Evolutionary conservation across 2,888 invertebrate species (phyloP), one percentile per base, ranked within the genome.

Genomic region (Tenthredo notha): DNA sequence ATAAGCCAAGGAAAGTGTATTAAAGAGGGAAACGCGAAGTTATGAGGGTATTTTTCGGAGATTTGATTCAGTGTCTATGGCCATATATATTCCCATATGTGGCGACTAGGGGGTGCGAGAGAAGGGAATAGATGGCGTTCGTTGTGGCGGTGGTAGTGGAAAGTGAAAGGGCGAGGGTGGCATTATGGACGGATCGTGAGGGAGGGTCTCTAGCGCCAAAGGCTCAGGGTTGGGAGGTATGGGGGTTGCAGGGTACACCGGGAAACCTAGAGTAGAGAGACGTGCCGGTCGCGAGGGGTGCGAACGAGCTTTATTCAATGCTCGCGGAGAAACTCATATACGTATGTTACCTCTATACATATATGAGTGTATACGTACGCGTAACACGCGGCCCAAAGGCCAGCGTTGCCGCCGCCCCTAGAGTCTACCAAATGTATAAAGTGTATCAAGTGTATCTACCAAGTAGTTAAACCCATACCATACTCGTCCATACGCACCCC

Each of bases 261-360:
- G 40, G 54, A 74, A 74, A 74, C 72, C 72, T 74, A 74, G 72
- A 74, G 77, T 77, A 40, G 50, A 77, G 77, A 54, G 33, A 92
- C 93, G 93, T 92, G 92, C 92, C 92, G 92, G 91, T 91, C 43
- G 75, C 72, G 77, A 77, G 74, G 77, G 77, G 84, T 86, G 86
- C 84, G 86, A 87, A 85, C 85, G 85, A 80, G 82, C 47, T 83
- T 83, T 83, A 83, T 83, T 83, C 83, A 67, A 70, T 83, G 83
- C 47, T 67, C 67, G 6, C 67, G 6, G 67, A 33, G 67, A 33
- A 33, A 67, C 25, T 33, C 33, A 3, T 67, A 67, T 33, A 67
- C 33, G 67, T 25, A 29, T 29, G 61, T 61, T 25, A 61, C 61
- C 61, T 25, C 61, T 9, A 61, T 61, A 25, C 61, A 61, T 61